A percentile compares a stretch with the other conserved stretches of the same genome.
These are phyloP conservation scores for Globodera ellingtonae DNA, from an alignment of 1,140 invertebrate genomes.

Conservation along the genomic window DNA sequence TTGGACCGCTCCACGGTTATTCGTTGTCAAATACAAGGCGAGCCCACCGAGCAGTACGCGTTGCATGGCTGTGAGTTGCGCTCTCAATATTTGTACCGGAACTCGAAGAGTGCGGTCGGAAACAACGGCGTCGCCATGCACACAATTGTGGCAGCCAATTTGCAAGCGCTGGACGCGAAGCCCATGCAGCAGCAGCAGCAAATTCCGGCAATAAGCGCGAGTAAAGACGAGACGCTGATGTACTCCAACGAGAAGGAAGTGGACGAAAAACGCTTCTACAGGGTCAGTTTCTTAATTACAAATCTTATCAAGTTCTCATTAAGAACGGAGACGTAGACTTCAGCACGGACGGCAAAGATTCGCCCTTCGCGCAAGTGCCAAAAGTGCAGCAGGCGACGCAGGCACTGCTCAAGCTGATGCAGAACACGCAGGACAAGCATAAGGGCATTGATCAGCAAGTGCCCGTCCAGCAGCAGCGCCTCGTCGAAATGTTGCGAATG, in stretches of 20 bases:
- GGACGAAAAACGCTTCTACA: conserved; percentile 51
- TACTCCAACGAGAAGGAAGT: conserved; percentile 43
- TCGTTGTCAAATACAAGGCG: not conserved
- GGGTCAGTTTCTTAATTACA: conserved; percentile 4
- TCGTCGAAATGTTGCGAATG: conserved; percentile 46
- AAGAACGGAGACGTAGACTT: conserved; percentile 34
- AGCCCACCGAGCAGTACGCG: conserved; percentile 20
- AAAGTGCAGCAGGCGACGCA: conserved; percentile 37
- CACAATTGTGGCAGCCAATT: conserved; percentile 24
- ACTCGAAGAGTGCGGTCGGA: conserved; percentile 5
- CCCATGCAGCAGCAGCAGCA: not conserved
- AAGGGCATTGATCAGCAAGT: conserved; percentile 38
- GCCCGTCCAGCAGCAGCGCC: conserved; percentile 29
- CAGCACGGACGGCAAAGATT: conserved; percentile 14
- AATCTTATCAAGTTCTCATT: not conserved
- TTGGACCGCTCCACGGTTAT: conserved; percentile 12
- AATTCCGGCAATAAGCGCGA: not conserved
- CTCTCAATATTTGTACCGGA: conserved; percentile 39
- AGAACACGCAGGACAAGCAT: conserved; percentile 24
- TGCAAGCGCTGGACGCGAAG: conserved; percentile 4
- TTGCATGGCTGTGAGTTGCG: conserved; percentile 23
- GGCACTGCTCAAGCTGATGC: conserved; percentile 22
- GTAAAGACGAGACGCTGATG: conserved; percentile 48
- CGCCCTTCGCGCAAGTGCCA: conserved; percentile 39
- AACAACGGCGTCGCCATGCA: conserved; percentile 28